phyloP scores from a whole-genome alignment of 2,888 invertebrate genomes.

The Cataglyphis livida region DNA sequence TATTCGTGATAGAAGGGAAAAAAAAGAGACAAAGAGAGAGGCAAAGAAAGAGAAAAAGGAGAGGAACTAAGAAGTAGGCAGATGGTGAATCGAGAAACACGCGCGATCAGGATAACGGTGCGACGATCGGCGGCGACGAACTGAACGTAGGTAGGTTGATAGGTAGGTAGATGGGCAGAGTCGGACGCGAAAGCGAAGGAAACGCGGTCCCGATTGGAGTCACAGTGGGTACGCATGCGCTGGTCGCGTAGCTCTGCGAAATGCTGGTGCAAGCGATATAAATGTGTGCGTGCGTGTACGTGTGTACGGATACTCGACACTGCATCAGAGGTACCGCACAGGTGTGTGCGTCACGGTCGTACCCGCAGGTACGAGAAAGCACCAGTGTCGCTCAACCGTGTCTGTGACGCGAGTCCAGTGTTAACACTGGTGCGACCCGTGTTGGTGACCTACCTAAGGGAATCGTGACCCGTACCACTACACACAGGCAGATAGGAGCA shows the following conservation, averaged over 20 bases:
- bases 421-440: neutral
- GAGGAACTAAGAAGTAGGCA: neutral
- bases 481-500: neutral
- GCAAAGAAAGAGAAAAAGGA: neutral
- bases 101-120: slow-evolving; percentile 37
- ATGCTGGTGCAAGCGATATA: slow-evolving; percentile 36
- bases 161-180: slow-evolving; percentile 54
- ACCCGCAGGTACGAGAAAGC: slow-evolving; percentile 79
- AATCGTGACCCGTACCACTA: neutral
- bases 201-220: slow-evolving; percentile 64
- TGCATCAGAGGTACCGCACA: slow-evolving; percentile 52
- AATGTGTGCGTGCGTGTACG: slow-evolving; percentile 48
- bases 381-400: slow-evolving; percentile 78
- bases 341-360: slow-evolving; percentile 69
- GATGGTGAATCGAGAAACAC: neutral
- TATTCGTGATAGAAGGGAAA: neutral
- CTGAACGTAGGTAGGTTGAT: slow-evolving; percentile 66
- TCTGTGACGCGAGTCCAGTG: neutral
- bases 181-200: slow-evolving; percentile 72
- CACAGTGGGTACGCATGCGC: slow-evolving; percentile 72
- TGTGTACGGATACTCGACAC: slow-evolving; percentile 53
- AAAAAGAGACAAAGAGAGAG: neutral
- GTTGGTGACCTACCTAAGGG: slow-evolving; percentile 31
- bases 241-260: slow-evolving; percentile 56
- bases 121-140: slow-evolving; percentile 60